Conservation (phyloP, 2,113 vertebrate species). For the Prunella himalayana region DNA sequence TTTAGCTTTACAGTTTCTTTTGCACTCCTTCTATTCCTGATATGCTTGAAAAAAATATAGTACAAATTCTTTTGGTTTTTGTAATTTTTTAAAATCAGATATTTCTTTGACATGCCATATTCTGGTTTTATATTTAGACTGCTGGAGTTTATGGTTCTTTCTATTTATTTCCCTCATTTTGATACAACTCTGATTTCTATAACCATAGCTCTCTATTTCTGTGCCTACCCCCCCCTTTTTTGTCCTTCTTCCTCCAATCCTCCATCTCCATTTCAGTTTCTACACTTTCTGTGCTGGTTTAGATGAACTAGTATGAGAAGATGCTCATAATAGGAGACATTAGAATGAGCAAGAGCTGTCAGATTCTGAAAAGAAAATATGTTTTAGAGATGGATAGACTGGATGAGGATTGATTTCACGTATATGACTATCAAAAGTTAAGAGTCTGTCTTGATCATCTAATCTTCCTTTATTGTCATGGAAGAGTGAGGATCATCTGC, state of each 20-base stretch:
- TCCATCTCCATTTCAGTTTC: background rate
- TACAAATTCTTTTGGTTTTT: background rate
- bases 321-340: background rate
- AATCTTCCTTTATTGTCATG: background rate
- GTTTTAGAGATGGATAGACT: background rate
- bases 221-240: rapidly evolving
- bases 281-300: background rate
- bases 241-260: background rate
- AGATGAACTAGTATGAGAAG: background rate
- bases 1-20: background rate
- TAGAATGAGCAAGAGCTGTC: background rate
- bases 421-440: background rate
- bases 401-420: background rate
- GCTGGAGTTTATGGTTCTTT: background rate
- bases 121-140: background rate
- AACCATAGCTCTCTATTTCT: background rate
- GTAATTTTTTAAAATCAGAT: background rate
- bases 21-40: background rate
- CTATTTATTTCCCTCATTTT: background rate
- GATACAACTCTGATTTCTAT: background rate
- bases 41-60: background rate
- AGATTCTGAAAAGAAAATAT: background rate
- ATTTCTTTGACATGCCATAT: background rate
- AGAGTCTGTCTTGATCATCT: background rate
- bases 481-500: background rate